Percentiles rank a stretch among this genome's conserved stretches.
Conservation (phyloP, 2,888 invertebrate genomes). For the Isoperla grammatica region DNA sequence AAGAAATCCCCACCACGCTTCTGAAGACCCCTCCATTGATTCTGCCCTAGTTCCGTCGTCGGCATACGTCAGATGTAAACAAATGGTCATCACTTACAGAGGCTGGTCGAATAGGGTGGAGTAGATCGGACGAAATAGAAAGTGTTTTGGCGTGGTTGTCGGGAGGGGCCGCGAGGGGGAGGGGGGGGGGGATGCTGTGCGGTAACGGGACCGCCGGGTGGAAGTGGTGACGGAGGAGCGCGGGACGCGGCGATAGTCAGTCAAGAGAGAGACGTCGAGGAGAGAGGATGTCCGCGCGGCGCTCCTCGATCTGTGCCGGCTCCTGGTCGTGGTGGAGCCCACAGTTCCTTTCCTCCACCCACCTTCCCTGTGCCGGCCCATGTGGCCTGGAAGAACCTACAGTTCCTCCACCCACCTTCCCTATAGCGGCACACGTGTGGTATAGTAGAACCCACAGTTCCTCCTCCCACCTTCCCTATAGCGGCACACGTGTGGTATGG, state of each 20-base stretch:
- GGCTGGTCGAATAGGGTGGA: constrained; percentile 12
- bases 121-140: constrained; percentile 16
- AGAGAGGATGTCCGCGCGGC: neutral
- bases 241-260: neutral
- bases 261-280: constrained; percentile 11
- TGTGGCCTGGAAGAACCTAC: no score
- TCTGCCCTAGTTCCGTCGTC: constrained; percentile 19
- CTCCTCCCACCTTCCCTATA: no score
- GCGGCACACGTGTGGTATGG: no score
- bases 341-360: no score
- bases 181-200: constrained; percentile 6
- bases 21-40: constrained; percentile 5
- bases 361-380: no score
- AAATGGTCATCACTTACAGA: constrained; percentile 15
- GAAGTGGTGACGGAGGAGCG: neutral
- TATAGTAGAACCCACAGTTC: no score
- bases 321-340: no score
- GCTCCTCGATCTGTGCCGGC: no score
- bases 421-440: no score
- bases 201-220: neutral
- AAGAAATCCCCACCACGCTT: neutral
- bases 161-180: constrained; percentile 1
- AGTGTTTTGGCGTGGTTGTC: constrained; percentile 15
- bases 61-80: constrained; percentile 14
- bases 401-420: no score